Evolutionary conservation across 1,140 invertebrate species (phyloP), one percentile per base, ranked within the genome.

Genomic region (Rhopalosiphum padi): DNA sequence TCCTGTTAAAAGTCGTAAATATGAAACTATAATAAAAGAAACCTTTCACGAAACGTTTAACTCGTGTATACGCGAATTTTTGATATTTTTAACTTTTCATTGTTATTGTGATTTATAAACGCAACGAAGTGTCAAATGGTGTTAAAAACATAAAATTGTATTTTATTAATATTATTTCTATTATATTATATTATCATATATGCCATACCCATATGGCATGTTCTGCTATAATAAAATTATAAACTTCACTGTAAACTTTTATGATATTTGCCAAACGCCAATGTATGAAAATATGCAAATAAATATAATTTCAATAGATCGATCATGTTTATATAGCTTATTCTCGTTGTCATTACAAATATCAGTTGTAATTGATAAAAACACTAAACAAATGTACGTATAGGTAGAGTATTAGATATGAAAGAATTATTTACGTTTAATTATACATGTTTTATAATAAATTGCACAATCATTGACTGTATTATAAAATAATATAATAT

Each of bases 31-130:
- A 41, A n/a, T 23, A 7, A 9, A 23, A 5, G 18, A 88, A 88
- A 88, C n/a, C 46, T 21, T 51, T 48, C 30, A 88, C 86, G 46
- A 30, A n/a, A 88, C 86, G 86, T 88, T 88, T 88, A 88, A 88
- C 86, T 48, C 18, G 37, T n/a, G 21, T 51, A 35, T 46, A 51
- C 9, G 86, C 21, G 7, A 35, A n/a, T 88, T 88, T n/a, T n/a
- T 88, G 46, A 88, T 25, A 77, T 77, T 77, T 77, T 77, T 51
- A 37, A 88, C 43, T 86, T 86, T 86, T 30, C 41, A 46, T 41
- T 83, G 23, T 88, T 48, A 87, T 87, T 87, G 30, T 88, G 30
- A 22, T 88, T 88, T 35, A 30, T 22, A 88, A 88, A 51, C 18
- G 86, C 30, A 48, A n/a, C 86, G 18, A 88, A 48, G 23, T 35